phyloP scores from a whole-genome alignment of 2,888 invertebrate genomes.

The Hyalella azteca region DNA sequence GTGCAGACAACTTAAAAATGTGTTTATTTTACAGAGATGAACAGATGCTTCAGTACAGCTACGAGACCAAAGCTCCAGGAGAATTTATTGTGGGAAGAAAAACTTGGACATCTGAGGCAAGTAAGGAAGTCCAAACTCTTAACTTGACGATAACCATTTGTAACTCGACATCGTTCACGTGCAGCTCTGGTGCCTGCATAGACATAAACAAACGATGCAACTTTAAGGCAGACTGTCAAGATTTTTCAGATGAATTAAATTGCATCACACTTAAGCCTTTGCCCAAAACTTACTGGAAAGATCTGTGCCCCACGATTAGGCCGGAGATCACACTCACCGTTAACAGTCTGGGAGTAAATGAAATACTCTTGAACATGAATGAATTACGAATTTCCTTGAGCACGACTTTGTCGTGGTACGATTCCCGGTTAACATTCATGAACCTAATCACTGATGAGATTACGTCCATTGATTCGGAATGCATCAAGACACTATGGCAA shows the following conservation, averaged over 20 bases:
- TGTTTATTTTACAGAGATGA: not conserved
- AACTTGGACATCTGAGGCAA: not conserved
- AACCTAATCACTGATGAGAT: not conserved
- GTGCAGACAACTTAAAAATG: not conserved
- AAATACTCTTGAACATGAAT: not conserved
- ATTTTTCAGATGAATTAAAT: slow-evolving; percentile 34
- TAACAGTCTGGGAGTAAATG: not conserved
- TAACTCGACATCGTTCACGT: slow-evolving; percentile 22
- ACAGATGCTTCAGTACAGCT: not conserved
- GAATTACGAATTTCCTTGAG: not conserved
- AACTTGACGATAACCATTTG: slow-evolving; percentile 13
- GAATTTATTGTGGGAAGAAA: not conserved
- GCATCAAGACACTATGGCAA: not conserved
- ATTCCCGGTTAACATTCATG: slow-evolving; percentile 2
- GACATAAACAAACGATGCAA: slow-evolving; percentile 33
- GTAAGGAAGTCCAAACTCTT: no score
- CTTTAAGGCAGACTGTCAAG: slow-evolving; percentile 25
- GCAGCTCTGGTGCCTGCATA: slow-evolving; percentile 32
- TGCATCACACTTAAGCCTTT: slow-evolving; percentile 1
- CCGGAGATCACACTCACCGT: not conserved
- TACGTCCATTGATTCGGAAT: not conserved
- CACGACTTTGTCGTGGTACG: not conserved
- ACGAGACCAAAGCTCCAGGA: not conserved
- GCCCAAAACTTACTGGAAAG: slow-evolving; percentile 8
- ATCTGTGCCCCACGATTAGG: slow-evolving; percentile 15